Conservation (phyloP, 2,797 vertebrate genomes). For the Oreochromis mossambicus region DNA sequence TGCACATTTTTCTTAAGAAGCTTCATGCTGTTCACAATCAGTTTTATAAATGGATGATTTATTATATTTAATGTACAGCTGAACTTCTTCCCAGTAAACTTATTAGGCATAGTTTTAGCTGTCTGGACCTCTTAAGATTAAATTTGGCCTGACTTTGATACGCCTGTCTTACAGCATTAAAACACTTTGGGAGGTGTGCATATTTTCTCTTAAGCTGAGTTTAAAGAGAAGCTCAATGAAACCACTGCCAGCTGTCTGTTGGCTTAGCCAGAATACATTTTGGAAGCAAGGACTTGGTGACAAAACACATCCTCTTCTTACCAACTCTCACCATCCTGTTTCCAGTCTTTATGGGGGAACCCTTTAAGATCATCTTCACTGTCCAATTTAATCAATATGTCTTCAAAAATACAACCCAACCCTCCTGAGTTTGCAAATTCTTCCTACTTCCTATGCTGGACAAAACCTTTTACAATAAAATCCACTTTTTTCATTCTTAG, state of each 20-base stretch:
- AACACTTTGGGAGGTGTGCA: not conserved
- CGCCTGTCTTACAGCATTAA: not conserved
- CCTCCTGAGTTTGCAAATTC: not conserved
- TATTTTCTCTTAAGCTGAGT: not conserved
- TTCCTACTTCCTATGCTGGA: not conserved
- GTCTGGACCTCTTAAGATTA: not conserved
- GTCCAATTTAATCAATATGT: not conserved
- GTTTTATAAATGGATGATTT: not conserved
- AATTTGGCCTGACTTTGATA: not conserved
- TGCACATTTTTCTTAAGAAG: not conserved
- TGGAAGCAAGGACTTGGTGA: not conserved
- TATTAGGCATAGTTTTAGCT: not conserved
- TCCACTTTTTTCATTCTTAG: rapidly evolving
- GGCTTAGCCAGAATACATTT: not conserved
- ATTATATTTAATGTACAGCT: not conserved
- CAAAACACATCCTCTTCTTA: rapidly evolving
- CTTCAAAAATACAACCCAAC: not conserved
- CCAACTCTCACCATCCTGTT: not conserved
- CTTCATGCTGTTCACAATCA: not conserved
- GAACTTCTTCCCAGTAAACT: not conserved
- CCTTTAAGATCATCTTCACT: not conserved
- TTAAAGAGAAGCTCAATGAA: not conserved
- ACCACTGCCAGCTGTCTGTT: not conserved
- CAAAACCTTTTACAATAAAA: not conserved
- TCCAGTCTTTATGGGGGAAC: not conserved